Base-by-base conservation (phyloP, 35 echinoderm and acorn worm species). In the Heliocidaris tuberculata region DNA sequence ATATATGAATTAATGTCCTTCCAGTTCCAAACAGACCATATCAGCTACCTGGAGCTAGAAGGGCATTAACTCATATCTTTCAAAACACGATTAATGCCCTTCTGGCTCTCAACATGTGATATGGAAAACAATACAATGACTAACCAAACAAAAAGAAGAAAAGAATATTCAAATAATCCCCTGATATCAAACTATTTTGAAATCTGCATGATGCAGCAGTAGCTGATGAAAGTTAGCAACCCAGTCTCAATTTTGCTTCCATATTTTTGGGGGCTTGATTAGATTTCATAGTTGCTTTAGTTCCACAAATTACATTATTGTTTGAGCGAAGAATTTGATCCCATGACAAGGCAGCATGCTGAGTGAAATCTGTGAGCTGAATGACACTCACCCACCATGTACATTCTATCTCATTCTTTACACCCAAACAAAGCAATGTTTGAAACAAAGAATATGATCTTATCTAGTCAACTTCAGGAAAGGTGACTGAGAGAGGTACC, bases 281-380 rank as follows among this genome's bases (percentile, higher is more conserved):
- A 93, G 91, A 93, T 93, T 93, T 93, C 91, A 93, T 59, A 93
- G 31, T 48, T 93, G 48, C 91, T 49, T 93, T 93, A 48, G n/a
- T 49, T 59, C 91, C 13, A 32, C 50, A 93, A 93, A 93, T 93
- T 59, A 48, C 91, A 93, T 93, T 93, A 50, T 78, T 42, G 19
- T 48, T 89, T 48, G 47, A 89, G 32, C 12, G 32, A 89, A 42
- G 87, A 89, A 89, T 89, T 89, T 48, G 87, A 89, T 89, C 31
- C 87, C 15, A 13, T 19, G 31, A 42, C 87, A 19, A 42, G 31
- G 16, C 87, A 17, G 9, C 87, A 32, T 16, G 87, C 31, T 24
- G 47, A 42, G 87, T 42, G 31, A 42, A 30, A 89, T 48, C 31
- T 48, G 87, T 32, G 13, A 31, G 87, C 87, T 48, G 31, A 42